These are phyloP conservation scores for Cyprinodon brontotheroides DNA, from an alignment of 2,113 vertebrate genomes.

Conservation along the genomic window DNA sequence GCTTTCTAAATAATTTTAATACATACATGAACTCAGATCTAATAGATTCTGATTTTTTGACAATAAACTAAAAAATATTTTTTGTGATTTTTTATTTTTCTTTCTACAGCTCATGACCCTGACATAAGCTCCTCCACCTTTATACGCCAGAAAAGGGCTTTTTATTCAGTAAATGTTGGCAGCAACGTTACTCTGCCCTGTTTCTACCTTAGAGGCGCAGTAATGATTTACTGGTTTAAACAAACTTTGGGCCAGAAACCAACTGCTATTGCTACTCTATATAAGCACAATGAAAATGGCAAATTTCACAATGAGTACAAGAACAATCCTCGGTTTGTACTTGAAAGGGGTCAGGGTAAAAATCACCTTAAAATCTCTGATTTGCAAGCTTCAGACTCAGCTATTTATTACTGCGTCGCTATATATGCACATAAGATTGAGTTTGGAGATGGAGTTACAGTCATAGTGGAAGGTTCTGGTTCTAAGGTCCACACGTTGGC, in stretches of 20 bases:
- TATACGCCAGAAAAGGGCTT: background rate
- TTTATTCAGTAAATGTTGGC: slow-evolving; percentile 24
- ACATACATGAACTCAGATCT: background rate
- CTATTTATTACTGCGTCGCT: no score
- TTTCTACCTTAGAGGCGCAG: background rate
- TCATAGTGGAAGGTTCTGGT: no score
- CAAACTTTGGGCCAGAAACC: slow-evolving; percentile 49
- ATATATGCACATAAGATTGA: no score
- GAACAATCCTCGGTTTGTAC: slow-evolving; percentile 32
- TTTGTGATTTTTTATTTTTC: background rate
- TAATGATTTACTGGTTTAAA: slow-evolving; percentile 48
- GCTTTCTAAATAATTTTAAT: background rate
- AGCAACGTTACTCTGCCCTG: slow-evolving; percentile 38
- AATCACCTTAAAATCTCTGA: slow-evolving; percentile 41
- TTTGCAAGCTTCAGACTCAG: no score
- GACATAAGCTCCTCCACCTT: background rate
- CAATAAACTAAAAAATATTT: background rate
- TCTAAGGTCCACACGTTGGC: no score
- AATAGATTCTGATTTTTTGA: background rate
- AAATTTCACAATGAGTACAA: slow-evolving; percentile 33
- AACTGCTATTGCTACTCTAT: slow-evolving; percentile 9
- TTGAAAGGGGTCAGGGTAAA: background rate
- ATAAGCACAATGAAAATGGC: fast-evolving
- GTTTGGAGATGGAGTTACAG: no score
- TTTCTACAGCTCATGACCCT: background rate